Base-by-base conservation (phyloP, 2,113 vertebrate species). In the Toxotes chatareus region DNA sequence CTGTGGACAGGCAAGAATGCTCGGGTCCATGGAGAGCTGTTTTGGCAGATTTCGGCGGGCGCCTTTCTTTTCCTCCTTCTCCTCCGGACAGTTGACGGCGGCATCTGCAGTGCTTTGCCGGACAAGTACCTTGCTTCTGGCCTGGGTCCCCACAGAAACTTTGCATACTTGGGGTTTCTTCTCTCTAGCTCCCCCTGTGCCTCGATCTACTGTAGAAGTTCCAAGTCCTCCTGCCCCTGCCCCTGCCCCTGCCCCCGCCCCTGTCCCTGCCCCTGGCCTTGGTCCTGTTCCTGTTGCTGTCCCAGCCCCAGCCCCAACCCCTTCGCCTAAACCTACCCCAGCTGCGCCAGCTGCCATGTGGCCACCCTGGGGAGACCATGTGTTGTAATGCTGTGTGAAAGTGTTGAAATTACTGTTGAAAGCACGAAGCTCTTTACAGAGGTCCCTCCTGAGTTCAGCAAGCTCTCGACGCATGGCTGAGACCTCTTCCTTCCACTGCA, bases 401-500 rank as follows among this genome's bases (percentile, higher is more conserved):
- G 89, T 94, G 73, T 94, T 95, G 71, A 95, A 95, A 87, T 96
- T 95, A 73, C 91, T 95, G 88, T 96, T 96, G 85, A 96, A 96
- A 83, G 95, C 94, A 69, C 94, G 91, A 9, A 96, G 94, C 64
- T 96, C 95, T 71, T 88, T 92, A 78, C 95, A 96, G 44, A 96
- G 92, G 85, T 96, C 95, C 53, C 91, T 91, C 68, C 95, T 88
- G 19, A 96, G 94, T 21, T 95, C 94, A 2, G 95, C 92, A 13
- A 96, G 86, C 83, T 96, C 95, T 64, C 91, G 87, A 7, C 95
- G 94, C 95, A 96, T 95, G 61, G 95, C 95, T 0, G 94, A 94
- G 19, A 96, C 94, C 76, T 96, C 95, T 75, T 96, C 95, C 60
- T 94, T 94, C 95, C 95, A 96, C 82, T 95, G 95, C 91, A 95